Base-by-base conservation (phyloP, 2,797 vertebrate species). In the Cheirogaleus major region DNA sequence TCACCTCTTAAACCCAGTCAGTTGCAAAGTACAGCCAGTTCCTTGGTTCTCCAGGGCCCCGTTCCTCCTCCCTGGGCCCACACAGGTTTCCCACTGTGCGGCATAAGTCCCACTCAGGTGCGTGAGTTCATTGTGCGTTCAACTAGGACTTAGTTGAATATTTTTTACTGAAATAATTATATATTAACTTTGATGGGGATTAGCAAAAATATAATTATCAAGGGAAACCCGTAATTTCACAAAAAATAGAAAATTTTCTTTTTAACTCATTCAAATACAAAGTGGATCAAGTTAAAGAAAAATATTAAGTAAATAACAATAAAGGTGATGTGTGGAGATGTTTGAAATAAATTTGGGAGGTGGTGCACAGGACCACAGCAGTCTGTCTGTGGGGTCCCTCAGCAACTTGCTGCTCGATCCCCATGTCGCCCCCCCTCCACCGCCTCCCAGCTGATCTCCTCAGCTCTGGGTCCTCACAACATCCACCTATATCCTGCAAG, bases 151-250 rank as follows among this genome's bases (percentile, higher is more conserved):
- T 52, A 25, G 30, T 11, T 84, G n/a, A 55, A 20, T 80, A 45
- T 81, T 72, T 72, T 93, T 57, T 69, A 83, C 27, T 55, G 48
- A 76, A 55, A 93, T 6, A 82, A 45, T 61, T 63, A 76, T 27
- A 38, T 7, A 27, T 52, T 78, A 32, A 22, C 45, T 61, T 85
- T 80, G 92, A 20, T 50, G 43, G 43, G 4, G 32, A 48, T 48
- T 76, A 50, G 25, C 45, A 96, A 93, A 82, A 94, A 85, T 61
- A 4, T 6, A 80, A 87, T 32, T 86, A 65, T 75, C 73, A 80
- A 69, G 50, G 7, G 45, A 94, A 95, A 90, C 75, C 35, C 32
- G 32, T 43, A 57, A 84, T 78, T 83, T 92, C 79, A 82, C 20
- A 79, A 10, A 55, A 50, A 78, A 69, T 41, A 63, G 20, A n/a